Conservation (phyloP, 2,888 invertebrate species). For the Cynaeus angustus region DNA sequence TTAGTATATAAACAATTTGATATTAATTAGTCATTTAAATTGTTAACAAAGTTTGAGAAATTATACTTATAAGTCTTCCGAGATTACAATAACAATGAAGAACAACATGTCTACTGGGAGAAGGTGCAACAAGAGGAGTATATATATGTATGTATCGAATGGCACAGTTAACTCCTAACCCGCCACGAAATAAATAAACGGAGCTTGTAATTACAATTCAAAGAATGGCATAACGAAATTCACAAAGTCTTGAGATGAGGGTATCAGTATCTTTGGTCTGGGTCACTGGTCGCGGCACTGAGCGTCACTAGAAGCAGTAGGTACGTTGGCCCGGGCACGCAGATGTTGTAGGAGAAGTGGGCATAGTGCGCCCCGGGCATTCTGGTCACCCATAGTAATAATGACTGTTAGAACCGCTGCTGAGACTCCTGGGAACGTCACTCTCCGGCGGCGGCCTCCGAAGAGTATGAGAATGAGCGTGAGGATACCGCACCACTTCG, state of each 20-base stretch:
- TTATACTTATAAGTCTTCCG: constrained; percentile 49
- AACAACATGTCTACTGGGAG: constrained; percentile 42
- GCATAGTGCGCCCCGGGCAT: constrained; percentile 65
- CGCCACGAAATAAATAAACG: constrained; percentile 17
- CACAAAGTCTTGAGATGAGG: constrained; percentile 57
- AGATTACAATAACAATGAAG: constrained; percentile 40
- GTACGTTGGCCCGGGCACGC: constrained; percentile 70
- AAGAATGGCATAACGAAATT: constrained; percentile 42
- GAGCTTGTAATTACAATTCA: constrained; percentile 49
- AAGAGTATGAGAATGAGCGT: constrained; percentile 66
- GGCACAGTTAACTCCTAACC: constrained; percentile 19
- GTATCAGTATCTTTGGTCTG: constrained; percentile 64
- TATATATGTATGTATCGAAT: constrained; percentile 18
- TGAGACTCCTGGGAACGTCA: constrained; percentile 78
- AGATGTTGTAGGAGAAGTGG: constrained; percentile 63
- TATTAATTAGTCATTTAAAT: constrained; percentile 46
- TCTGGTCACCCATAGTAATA: constrained; percentile 86
- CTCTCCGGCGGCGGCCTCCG: constrained; percentile 70
- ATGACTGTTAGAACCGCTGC: constrained; percentile 79
- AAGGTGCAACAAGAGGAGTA: constrained; percentile 42
- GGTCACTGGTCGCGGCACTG: constrained; percentile 60
- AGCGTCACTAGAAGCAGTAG: constrained; percentile 67
- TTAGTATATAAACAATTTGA: constrained; percentile 55
- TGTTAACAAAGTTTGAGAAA: constrained; percentile 46
- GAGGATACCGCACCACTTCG: constrained; percentile 68